Percentiles rank a stretch among this genome's conserved stretches.
phyloP scores from a whole-genome alignment of 1,140 invertebrate genomes.

The Drosophila sturtevanti region DNA sequence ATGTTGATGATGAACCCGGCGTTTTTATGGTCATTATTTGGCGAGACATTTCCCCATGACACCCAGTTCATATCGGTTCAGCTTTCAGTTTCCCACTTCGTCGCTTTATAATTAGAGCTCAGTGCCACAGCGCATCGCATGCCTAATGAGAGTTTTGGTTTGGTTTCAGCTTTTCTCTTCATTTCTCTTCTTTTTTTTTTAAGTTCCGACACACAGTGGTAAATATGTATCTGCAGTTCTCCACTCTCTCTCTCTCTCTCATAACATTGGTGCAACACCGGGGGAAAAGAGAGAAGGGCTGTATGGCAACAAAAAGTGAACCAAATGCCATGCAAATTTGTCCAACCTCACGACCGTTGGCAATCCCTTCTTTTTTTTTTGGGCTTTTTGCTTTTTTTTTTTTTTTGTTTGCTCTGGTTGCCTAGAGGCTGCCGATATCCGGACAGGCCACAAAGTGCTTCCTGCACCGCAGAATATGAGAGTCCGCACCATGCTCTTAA shows the following conservation, averaged over 20 bases:
- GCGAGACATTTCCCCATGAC: slow-evolving; percentile 26
- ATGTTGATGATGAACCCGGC: slow-evolving; percentile 57
- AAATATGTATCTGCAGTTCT: slow-evolving; percentile 31
- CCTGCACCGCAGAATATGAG: slow-evolving; percentile 52
- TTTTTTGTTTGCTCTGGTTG: slow-evolving; percentile 29
- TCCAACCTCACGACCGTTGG: slow-evolving; percentile 3
- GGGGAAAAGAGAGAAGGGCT: slow-evolving; percentile 1
- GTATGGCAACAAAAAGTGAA: slow-evolving; percentile 16
- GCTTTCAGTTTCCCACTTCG: slow-evolving; percentile 37
- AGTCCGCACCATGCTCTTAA: slow-evolving; percentile 26
- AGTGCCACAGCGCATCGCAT: slow-evolving; percentile 49
- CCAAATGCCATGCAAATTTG: slow-evolving; percentile 32
- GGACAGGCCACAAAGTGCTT: slow-evolving; percentile 50
- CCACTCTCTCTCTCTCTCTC: too few species aligned
- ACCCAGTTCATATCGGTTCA: slow-evolving; percentile 55
- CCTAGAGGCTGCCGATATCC: slow-evolving; percentile 30
- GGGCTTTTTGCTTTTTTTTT: slow-evolving; percentile 12
- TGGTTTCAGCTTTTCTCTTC: slow-evolving; percentile 36
- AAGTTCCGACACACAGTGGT: slow-evolving; percentile 28
- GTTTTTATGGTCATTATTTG: slow-evolving; percentile 53
- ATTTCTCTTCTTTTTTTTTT: slow-evolving; percentile 58
- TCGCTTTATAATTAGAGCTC: slow-evolving; percentile 61
- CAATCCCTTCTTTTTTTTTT: slow-evolving; percentile 1
- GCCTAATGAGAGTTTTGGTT: slow-evolving; percentile 68
- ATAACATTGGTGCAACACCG: slow-evolving; percentile 11